Base-by-base conservation (phyloP, 2,113 vertebrate species). In the Anolis sagrei region DNA sequence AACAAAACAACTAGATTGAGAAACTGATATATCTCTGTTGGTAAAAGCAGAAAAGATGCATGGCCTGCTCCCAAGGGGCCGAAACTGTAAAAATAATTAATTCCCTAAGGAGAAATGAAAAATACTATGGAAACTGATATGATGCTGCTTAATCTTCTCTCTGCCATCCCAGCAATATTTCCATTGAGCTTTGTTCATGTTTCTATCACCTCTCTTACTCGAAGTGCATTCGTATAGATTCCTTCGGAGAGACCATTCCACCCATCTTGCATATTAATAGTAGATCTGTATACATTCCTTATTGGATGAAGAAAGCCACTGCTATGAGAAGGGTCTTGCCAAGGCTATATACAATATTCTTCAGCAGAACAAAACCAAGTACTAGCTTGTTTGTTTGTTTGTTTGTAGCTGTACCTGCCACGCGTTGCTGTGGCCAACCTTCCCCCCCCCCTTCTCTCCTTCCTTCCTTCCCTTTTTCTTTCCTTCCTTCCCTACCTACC, bases 221-320 rank as follows among this genome's bases (percentile, higher is more conserved):
- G 2, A 18, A 58, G 54, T 58, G 14, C 54, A 58, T 58, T 58
- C 18, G 54, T 58, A 58, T 5, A 27, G 25, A 27, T 25, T 25
- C 62, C 25, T 64, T 23, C 4, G 7, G 25, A 64, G 4, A 58
- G 18, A 58, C 54, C 54, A 58, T 18, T 58, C 13, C 70, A 82
- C 81, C 87, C 84, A 5, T 23, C 54, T 83, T 29, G 5, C 75
- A 76, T 0, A 0, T 82, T 81, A 80, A 83, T 7, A 44, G 39
- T 84, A 36, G 83, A 76, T 90, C 4, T 81, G 76, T 78, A 90
- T 66, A 90, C 89, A 72, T 36, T 76, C 51, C 49, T 74, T 68
- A 75, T 54, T 1, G 80, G 0, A 10, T 69, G 73, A 82, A 86
- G 82, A 79, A 88, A 76, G 44, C 3, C 0, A 74, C 79, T 74